Evolutionary conservation across 1,140 invertebrate genomes (phyloP).

Genomic region (Philotrypesis tridentata): DNA sequence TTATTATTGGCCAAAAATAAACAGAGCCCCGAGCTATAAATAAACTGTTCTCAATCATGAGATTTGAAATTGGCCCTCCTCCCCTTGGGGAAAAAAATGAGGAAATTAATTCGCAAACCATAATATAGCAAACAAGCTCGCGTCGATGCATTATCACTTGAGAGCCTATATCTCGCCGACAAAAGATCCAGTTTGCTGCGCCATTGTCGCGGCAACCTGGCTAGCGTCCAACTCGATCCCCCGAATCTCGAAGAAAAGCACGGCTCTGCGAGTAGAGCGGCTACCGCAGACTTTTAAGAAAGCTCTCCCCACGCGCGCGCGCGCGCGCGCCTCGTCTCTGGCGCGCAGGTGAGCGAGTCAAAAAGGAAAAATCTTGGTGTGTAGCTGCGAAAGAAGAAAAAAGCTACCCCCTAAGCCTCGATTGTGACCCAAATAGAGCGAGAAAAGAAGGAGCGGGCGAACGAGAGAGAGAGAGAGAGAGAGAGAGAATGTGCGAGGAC

Average conservation of each 20-base stretch:
- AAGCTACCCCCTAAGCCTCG: background rate
- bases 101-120: background rate
- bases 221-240: background rate
- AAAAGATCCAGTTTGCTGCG: background rate
- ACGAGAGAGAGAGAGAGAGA: background rate
- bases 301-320: too few species aligned
- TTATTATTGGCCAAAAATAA: too few species aligned
- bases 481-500: background rate
- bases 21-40: too few species aligned
- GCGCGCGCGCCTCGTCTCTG: background rate
- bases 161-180: background rate
- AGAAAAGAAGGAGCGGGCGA: background rate
- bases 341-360: background rate
- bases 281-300: too few species aligned
- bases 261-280: background rate
- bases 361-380: background rate
- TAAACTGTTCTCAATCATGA: background rate
- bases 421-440: conserved; percentile 12
- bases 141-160: background rate
- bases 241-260: background rate
- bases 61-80: background rate
- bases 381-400: background rate
- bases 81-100: background rate
- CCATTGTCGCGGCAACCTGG: background rate
- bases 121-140: background rate